Conservation (phyloP, 2,113 vertebrate genomes). For the Psilopsiagon aurifrons region DNA sequence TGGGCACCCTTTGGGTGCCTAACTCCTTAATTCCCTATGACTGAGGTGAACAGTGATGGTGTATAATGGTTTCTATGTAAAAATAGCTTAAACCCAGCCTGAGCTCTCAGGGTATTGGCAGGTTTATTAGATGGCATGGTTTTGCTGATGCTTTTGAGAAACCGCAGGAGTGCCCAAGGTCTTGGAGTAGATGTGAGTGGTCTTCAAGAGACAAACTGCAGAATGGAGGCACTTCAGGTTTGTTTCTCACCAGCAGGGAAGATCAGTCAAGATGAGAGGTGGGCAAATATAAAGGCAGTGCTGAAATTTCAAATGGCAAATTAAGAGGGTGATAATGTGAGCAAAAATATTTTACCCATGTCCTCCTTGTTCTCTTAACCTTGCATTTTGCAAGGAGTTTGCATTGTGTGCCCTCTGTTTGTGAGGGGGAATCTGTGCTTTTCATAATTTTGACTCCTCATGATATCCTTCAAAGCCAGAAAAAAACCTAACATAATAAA, state of each 20-base stretch:
- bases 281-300: background rate
- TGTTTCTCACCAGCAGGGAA: background rate
- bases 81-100: background rate
- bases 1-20: background rate
- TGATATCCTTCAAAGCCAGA: background rate
- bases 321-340: background rate
- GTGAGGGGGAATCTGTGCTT: background rate
- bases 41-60: fast-evolving
- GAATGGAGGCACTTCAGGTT: background rate
- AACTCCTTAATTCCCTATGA: background rate
- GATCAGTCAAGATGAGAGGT: background rate
- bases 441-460: background rate
- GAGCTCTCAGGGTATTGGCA: background rate
- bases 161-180: background rate
- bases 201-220: background rate
- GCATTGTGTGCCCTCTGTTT: background rate
- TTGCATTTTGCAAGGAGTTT: background rate
- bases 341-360: background rate
- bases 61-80: background rate
- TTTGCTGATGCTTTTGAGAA: background rate
- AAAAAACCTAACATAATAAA: background rate
- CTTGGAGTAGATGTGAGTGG: background rate
- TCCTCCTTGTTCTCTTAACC: background rate
- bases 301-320: background rate
- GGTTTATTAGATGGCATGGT: background rate